Conservation (phyloP, 2,888 invertebrate species). For the Slavum lentiscoides region DNA sequence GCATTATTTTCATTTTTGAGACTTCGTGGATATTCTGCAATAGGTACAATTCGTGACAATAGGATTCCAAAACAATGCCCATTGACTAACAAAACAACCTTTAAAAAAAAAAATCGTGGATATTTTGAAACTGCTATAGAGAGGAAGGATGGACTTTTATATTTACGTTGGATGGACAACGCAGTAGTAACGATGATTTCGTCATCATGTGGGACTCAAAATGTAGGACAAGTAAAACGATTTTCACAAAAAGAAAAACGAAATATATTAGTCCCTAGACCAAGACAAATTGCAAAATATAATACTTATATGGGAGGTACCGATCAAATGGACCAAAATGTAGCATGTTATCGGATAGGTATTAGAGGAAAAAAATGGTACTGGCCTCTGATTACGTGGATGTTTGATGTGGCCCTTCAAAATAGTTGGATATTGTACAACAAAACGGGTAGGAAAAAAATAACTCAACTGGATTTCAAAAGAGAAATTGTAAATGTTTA, state of each 20-base stretch:
- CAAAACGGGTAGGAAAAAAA: slow-evolving; percentile 1
- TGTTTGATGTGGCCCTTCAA: slow-evolving; percentile 8
- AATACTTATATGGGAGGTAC: neutral
- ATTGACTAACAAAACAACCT: too few species aligned
- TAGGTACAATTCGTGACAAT: too few species aligned
- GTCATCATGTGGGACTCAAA: neutral
- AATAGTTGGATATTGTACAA: slow-evolving; percentile 16
- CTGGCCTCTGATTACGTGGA: neutral
- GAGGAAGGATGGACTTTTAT: neutral
- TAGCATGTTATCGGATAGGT: neutral
- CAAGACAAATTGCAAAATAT: slow-evolving; percentile 1
- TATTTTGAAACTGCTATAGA: slow-evolving; percentile 53
- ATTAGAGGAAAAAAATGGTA: slow-evolving; percentile 2
- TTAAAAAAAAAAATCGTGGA: too few species aligned
- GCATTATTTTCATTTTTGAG: too few species aligned
- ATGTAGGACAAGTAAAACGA: neutral
- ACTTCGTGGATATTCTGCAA: too few species aligned
- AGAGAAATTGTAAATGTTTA: slow-evolving; percentile 21
- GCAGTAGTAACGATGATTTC: neutral
- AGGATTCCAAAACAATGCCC: too few species aligned
- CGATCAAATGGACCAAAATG: neutral
- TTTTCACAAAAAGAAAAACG: slow-evolving; percentile 2
- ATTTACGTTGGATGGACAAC: neutral
- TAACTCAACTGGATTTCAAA: slow-evolving; percentile 1
- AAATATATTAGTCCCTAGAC: neutral